These are phyloP conservation scores for Poeciliopsis turrubarensis DNA, from an alignment of 2,113 vertebrate species.

Conservation along the genomic window DNA sequence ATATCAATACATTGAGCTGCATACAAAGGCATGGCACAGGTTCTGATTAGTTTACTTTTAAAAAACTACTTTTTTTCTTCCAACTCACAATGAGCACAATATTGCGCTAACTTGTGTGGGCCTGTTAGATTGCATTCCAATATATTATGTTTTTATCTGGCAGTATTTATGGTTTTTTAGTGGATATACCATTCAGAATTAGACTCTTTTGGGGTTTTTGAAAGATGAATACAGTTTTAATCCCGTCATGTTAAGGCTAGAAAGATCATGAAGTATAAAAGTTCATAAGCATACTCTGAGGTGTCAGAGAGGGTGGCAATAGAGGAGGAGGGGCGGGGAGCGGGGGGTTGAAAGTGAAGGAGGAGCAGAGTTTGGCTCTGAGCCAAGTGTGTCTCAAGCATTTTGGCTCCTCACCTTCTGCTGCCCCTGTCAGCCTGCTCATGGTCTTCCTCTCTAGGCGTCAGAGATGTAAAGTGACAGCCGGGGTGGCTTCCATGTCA, in stretches of 20 bases:
- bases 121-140: too few species aligned
- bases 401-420: conserved; percentile 74
- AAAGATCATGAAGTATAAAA: conserved; percentile 72
- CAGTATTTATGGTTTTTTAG: neutral
- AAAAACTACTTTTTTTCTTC: too few species aligned
- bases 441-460: conserved; percentile 61
- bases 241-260: conserved; percentile 61
- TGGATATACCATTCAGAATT: neutral
- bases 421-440: conserved; percentile 66
- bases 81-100: too few species aligned
- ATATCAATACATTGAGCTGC: neutral
- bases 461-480: conserved; percentile 77
- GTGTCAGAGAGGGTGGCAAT: conserved; percentile 47
- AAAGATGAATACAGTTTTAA: conserved; percentile 24
- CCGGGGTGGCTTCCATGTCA: conserved; percentile 76
- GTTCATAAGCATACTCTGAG: conserved; percentile 57
- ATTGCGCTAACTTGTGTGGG: too few species aligned
- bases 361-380: conserved; percentile 66
- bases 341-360: neutral
- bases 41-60: too few species aligned
- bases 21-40: neutral
- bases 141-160: too few species aligned
- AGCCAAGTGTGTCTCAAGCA: conserved; percentile 77
- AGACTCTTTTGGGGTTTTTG: conserved; percentile 1
- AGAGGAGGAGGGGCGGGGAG: neutral